Evolutionary conservation across 2,888 invertebrate genomes (phyloP), one percentile per base, ranked within the genome.

Genomic region (Trimorus sp.): DNA sequence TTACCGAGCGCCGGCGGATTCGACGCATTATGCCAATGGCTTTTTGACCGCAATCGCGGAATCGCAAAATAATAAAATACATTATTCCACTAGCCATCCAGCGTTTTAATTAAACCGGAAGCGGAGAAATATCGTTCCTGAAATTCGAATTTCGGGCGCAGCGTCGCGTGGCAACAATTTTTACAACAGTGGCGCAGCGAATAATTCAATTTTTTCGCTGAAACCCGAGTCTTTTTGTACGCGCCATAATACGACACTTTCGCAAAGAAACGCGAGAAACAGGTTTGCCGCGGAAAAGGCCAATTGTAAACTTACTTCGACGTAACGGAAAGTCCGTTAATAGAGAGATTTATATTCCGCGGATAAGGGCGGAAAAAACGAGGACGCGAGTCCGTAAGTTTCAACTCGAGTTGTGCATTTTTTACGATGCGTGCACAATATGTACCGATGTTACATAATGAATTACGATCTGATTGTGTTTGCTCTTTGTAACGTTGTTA

Each of bases 391-490:
- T 71, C 62, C 45, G 48, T 54, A 63, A 63, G 45, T 73, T 54
- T 58, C 54, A 56, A 40, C 40, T 40, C 40, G 7, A 40, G 40
- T 40, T 40, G 65, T 74, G 45, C 54, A 77, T 70, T 65, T 70
- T 77, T 63, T 63, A 65, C 65, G 53, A 65, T 45, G 16, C 45
- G 48, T 65, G 66, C 51, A 53, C 71, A 68, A 62, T 73, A 73
- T 68, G 56, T 69, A 74, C 38, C 56, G 36, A 68, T 62, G 62
- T 63, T 70, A 63, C 70, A 59, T 70, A 70, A 78, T 78, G 38
- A 80, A 75, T 80, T 59, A 75, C 58, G 56, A 75, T 75, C 69
- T 79, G 74, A 79, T 79, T 69, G 69, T 75, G 63, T 75, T 62
- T 79, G 51, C 54, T 54, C 53, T 75, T 79, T 49, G 73, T 63